Evolutionary conservation across 2,113 vertebrate genomes (phyloP).

Genomic region (Piprites chloris): DNA sequence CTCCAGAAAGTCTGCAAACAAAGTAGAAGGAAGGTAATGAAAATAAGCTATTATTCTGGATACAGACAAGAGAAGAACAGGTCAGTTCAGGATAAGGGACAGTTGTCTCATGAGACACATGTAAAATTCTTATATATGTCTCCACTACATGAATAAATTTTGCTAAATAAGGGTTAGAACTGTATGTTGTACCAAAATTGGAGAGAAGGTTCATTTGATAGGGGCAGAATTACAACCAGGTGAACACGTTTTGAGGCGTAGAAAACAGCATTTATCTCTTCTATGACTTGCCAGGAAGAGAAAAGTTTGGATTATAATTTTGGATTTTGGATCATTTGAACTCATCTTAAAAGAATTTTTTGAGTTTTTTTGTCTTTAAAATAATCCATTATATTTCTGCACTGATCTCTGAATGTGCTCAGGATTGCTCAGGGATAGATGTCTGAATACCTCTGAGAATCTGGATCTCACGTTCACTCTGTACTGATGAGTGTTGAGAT

Average conservation of each 20-base stretch:
- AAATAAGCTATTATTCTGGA: background rate
- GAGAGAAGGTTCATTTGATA: background rate
- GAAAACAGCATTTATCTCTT: background rate
- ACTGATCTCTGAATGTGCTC: background rate
- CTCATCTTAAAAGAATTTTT: background rate
- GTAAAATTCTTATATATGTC: background rate
- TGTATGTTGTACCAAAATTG: background rate
- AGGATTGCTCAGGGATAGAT: background rate
- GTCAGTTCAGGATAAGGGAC: background rate
- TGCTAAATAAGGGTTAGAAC: background rate
- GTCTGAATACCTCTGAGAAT: background rate
- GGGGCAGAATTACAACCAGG: background rate
- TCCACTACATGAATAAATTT: background rate
- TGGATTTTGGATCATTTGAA: background rate
- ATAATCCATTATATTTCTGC: background rate
- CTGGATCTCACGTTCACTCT: background rate
- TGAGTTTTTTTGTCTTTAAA: background rate
- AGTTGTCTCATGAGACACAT: background rate
- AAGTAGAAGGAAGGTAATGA: background rate
- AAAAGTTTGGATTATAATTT: background rate
- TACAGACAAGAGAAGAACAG: background rate
- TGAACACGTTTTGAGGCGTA: background rate
- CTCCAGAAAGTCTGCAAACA: background rate
- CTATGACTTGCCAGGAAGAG: background rate
- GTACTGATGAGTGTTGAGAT: background rate